Conservation (phyloP, 2,113 vertebrate species). For the Phaethornis superciliosus region DNA sequence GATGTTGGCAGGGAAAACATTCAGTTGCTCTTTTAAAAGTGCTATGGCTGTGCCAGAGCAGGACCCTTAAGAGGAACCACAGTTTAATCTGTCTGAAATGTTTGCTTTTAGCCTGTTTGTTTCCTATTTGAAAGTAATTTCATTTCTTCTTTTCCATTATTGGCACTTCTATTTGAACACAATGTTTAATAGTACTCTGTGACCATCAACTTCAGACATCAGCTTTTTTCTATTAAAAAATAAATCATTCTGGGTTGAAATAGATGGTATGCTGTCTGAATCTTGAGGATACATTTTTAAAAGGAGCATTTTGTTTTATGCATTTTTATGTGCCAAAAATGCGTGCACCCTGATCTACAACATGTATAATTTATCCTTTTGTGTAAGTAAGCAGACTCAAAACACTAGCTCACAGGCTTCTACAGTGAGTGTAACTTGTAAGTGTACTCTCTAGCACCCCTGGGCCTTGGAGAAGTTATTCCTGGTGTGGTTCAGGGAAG, state of each 20-base stretch:
- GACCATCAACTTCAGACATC: not conserved
- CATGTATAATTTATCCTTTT: not conserved
- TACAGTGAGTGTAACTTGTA: not conserved
- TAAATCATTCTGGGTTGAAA: not conserved
- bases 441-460: not conserved
- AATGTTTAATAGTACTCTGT: not conserved
- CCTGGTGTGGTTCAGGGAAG: not conserved
- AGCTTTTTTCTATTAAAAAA: not conserved
- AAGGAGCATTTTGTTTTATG: not conserved
- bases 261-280: not conserved
- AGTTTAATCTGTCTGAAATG: not conserved
- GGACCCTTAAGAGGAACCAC: not conserved
- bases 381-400: not conserved
- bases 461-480: not conserved
- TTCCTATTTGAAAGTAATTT: not conserved
- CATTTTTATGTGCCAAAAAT: not conserved
- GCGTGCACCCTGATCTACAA: not conserved
- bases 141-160: not conserved
- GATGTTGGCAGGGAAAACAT: not conserved
- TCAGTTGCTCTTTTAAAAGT: not conserved
- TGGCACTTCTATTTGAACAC: not conserved
- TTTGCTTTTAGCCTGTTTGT: not conserved
- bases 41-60: not conserved
- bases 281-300: not conserved
- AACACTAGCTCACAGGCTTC: not conserved